These are phyloP conservation scores for Pocillopora verrucosa DNA, from an alignment of 64 coral and sea anemone species.

Conservation along the genomic window DNA sequence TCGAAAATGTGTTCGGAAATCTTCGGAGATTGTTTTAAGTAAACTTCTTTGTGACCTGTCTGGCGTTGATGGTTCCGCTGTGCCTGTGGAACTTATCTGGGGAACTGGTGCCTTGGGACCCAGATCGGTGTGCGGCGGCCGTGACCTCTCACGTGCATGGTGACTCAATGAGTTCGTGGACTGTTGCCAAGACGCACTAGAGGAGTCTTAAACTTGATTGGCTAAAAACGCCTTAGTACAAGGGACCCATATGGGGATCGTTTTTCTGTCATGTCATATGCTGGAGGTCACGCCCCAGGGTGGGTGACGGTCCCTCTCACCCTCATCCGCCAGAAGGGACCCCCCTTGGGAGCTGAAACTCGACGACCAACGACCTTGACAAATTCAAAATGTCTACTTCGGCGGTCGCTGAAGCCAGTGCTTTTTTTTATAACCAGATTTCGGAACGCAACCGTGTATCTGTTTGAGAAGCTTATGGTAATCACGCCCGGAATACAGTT, in stretches of 20 bases:
- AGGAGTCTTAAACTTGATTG: constrained; percentile 97
- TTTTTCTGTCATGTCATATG: constrained; percentile 81
- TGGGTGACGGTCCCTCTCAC: constrained; percentile 73
- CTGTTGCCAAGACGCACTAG: constrained; percentile 90
- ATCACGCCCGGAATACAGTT: neutral
- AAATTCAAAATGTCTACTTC: constrained; percentile 43
- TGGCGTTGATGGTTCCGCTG: neutral
- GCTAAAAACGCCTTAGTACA: constrained; percentile 56
- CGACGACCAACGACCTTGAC: constrained; percentile 77
- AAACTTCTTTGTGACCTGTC: constrained; percentile 20
- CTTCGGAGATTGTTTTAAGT: constrained; percentile 3
- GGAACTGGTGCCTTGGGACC: neutral
- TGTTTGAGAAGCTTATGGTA: constrained; percentile 23
- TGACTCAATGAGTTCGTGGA: constrained; percentile 52
- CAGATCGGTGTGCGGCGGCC: too few species aligned
- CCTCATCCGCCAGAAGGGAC: constrained; percentile 74
- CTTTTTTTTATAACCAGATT: neutral
- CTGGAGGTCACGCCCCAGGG: constrained; percentile 88
- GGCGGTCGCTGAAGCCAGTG: constrained; percentile 16
- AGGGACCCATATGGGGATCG: constrained; percentile 73
- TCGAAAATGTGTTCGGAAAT: constrained; percentile 1
- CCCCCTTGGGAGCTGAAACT: constrained; percentile 84
- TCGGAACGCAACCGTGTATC: neutral
- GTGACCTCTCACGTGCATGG: constrained; percentile 56
- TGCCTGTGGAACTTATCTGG: constrained; percentile 21